phyloP scores from a whole-genome alignment of 2,888 invertebrate species.

The Blastobasis lacticolella region DNA sequence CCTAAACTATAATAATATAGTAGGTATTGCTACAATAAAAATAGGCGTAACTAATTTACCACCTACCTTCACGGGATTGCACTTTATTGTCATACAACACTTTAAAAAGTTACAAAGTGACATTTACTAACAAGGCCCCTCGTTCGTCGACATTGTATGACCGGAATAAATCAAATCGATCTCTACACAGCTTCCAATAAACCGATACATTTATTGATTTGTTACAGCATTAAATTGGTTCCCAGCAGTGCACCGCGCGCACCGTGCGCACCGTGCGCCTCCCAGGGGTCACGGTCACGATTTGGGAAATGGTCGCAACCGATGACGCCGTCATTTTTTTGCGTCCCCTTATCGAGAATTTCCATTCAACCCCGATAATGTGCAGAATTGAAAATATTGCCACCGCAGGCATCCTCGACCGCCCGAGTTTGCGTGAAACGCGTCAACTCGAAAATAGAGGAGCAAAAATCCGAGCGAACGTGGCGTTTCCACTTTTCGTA shows the following conservation, averaged over 20 bases:
- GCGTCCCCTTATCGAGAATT: too few species aligned
- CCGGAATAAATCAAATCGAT: constrained; percentile 69
- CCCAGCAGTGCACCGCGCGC: constrained; percentile 58
- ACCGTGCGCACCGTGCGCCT: constrained; percentile 35
- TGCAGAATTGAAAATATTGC: too few species aligned
- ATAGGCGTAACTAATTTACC: neutral
- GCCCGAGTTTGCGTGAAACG: too few species aligned
- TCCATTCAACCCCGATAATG: too few species aligned
- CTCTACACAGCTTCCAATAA: constrained; percentile 70
- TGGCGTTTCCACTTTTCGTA: constrained; percentile 15
- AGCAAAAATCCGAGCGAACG: too few species aligned
- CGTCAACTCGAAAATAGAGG: too few species aligned
- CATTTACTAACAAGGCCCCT: constrained; percentile 69
- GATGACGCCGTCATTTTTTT: too few species aligned
- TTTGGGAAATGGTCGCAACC: constrained; percentile 12
- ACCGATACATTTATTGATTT: constrained; percentile 74
- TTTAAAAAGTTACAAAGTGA: constrained; percentile 47
- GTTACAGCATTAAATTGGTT: constrained; percentile 73
- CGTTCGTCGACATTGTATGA: constrained; percentile 53
- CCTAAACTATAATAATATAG: too few species aligned
- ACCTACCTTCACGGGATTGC: neutral
- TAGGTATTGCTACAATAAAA: too few species aligned
- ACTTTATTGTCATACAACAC: constrained; percentile 5
- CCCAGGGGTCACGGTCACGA: constrained; percentile 43
- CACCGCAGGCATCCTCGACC: too few species aligned